Evolutionary conservation across 2,797 vertebrate genomes (phyloP).

Genomic region (Amphiprion clarkii): DNA sequence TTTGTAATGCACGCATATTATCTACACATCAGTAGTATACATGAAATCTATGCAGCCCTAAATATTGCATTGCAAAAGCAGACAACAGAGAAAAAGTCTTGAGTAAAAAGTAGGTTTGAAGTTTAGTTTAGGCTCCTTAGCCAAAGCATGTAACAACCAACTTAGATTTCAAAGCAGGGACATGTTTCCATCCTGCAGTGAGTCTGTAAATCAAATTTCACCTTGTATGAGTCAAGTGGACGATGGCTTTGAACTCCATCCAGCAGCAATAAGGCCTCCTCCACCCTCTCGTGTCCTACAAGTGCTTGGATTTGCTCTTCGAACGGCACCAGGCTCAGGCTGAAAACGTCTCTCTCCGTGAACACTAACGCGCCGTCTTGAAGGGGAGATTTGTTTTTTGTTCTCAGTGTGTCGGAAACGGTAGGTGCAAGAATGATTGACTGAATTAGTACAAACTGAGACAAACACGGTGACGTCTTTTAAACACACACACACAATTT

Average conservation of each 20-base stretch:
- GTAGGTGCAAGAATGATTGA: slow-evolving; percentile 39
- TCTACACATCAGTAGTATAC: slow-evolving; percentile 5
- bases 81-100: background rate
- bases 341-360: slow-evolving; percentile 76
- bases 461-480: slow-evolving; percentile 17
- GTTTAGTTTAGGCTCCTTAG: background rate
- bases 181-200: background rate
- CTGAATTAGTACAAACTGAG: slow-evolving; percentile 46
- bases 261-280: slow-evolving; percentile 78
- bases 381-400: slow-evolving; percentile 46
- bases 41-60: background rate
- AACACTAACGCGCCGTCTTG: slow-evolving; percentile 79
- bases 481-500: background rate
- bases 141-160: background rate
- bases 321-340: slow-evolving; percentile 71
- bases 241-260: slow-evolving; percentile 66
- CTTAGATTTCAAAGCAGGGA: slow-evolving; percentile 3
- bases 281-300: slow-evolving; percentile 59
- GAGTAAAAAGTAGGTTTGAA: background rate
- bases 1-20: slow-evolving; percentile 22
- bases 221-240: slow-evolving; percentile 71
- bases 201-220: slow-evolving; percentile 33
- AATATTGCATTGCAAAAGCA: background rate
- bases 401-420: slow-evolving; percentile 32
- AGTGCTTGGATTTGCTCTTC: slow-evolving; percentile 79